Evolutionary conservation across 2,888 invertebrate species (phyloP), one percentile per base, ranked within the genome.

Genomic region (Drosophila lacicola): DNA sequence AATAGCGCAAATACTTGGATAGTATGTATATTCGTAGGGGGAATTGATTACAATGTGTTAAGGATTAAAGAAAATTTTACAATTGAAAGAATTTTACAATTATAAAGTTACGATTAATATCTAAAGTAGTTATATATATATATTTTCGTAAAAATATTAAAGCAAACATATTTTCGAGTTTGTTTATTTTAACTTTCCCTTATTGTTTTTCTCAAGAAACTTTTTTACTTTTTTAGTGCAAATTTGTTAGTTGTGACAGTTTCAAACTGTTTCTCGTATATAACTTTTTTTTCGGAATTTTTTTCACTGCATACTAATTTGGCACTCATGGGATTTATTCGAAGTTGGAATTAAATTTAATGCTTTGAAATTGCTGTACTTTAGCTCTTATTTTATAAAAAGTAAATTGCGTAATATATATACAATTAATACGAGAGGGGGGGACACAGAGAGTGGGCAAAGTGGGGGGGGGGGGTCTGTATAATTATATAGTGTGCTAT

Each of bases 221-320:
- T n/a, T n/a, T n/a, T 55, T 56, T 8, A 29, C 0, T 29, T 29
- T 29, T 29, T 8, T 29, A 29, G 8, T 29, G 29, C 29, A 29
- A 8, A 29, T 29, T 21, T 47, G 45, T 51, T 63, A 46, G 49
- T 67, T 45, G 42, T 44, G 58, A 71, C 86, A 83, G 83, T 83
- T 88, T 85, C 81, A 62, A 85, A 85, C 85, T 86, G 87, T 29
- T 54, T 54, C 37, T 41, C 11, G 61, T 41, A 63, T 76, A 65
- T 72, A 82, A 80, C 53, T 56, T 13, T 42, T 13, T 42, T 41
- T 67, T 55, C 62, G 13, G 51, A 44, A 68, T 68, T 17, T 51
- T 70, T 55, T 67, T 21, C 21, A 33, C 70, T 88, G 85, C 85
- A 84, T 78, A 75, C 76, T 69, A 72, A 63, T 79, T 84, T 82